Evolutionary conservation across 1,140 invertebrate genomes (phyloP).

Genomic region (Oedothorax gibbosus): DNA sequence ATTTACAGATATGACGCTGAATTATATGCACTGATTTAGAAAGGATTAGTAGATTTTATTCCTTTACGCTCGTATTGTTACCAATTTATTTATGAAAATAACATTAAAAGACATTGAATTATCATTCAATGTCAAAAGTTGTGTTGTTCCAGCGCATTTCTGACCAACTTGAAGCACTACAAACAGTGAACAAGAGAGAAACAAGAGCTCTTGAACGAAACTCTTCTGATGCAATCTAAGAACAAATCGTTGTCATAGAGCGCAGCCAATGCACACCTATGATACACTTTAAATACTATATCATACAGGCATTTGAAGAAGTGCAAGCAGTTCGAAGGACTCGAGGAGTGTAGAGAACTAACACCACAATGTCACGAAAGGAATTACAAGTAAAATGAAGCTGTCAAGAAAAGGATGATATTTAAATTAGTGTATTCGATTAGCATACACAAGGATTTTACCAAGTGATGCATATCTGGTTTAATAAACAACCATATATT

Average conservation of each 20-base stretch:
- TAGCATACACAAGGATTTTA: no score
- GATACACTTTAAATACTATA: constrained; percentile 10
- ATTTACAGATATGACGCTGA: no score
- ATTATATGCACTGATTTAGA: no score
- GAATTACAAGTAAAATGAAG: no score
- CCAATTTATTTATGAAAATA: no score
- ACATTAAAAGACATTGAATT: no score
- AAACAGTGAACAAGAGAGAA: constrained; percentile 54
- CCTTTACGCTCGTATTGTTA: no score
- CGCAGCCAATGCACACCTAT: constrained; percentile 49
- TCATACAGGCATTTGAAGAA: constrained; percentile 15
- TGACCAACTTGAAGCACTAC: constrained; percentile 46
- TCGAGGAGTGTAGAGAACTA: neutral
- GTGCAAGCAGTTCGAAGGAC: neutral
- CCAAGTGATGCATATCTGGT: no score
- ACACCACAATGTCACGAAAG: no score
- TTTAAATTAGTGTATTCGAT: neutral
- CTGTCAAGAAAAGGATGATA: neutral
- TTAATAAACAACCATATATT: no score
- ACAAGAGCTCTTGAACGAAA: constrained; percentile 44
- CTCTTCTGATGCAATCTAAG: constrained; percentile 19
- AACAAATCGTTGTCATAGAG: constrained; percentile 51
- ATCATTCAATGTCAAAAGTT: no score
- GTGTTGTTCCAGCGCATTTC: constrained; percentile 4
- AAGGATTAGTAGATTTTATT: no score